Percentiles rank a stretch among this genome's conserved stretches.
These are phyloP conservation scores for Luehdorfia chinensis DNA, from an alignment of 1,140 invertebrate genomes.

Conservation along the genomic window DNA sequence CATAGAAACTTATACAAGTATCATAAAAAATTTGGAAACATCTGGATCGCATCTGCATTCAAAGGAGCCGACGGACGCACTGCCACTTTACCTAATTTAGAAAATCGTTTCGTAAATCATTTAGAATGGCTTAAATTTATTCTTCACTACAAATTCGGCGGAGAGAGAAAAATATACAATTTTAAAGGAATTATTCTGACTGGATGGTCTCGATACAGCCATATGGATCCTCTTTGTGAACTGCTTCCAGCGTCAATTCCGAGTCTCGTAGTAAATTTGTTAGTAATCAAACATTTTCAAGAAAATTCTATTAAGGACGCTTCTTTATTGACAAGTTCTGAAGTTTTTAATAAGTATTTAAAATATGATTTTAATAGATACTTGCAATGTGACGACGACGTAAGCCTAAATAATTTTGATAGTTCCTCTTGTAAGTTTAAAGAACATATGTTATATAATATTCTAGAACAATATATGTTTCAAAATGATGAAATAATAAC, in stretches of 20 bases:
- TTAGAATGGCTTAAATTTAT: slow-evolving; percentile 57
- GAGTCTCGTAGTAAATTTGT: slow-evolving; percentile 79
- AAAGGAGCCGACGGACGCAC: slow-evolving; percentile 93
- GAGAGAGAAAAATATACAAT: slow-evolving; percentile 33
- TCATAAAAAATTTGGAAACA: slow-evolving; percentile 76
- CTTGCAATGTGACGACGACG: slow-evolving; percentile 20
- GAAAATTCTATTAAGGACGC: slow-evolving; percentile 2
- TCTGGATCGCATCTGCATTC: slow-evolving; percentile 95
- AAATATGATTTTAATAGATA: slow-evolving; percentile 21
- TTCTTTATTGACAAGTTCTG: neutral
- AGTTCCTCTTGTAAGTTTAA: slow-evolving; percentile 32
- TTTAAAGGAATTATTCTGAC: slow-evolving; percentile 81
- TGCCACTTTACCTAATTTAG: slow-evolving; percentile 79
- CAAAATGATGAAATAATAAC: slow-evolving; percentile 24
- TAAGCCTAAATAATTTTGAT: slow-evolving; percentile 30
- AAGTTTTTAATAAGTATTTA: slow-evolving; percentile 20
- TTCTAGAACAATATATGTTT: slow-evolving; percentile 24
- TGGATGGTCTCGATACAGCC: slow-evolving; percentile 91
- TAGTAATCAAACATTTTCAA: slow-evolving; percentile 40
- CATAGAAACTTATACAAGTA: slow-evolving; percentile 42
- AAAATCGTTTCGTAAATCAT: slow-evolving; percentile 51
- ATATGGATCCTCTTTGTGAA: slow-evolving; percentile 95
- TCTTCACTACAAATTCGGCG: slow-evolving; percentile 46
- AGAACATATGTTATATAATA: slow-evolving; percentile 26
- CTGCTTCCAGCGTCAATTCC: slow-evolving; percentile 91